Evolutionary conservation across 1,140 invertebrate genomes (phyloP).

Genomic region (Eulimnadia texana): DNA sequence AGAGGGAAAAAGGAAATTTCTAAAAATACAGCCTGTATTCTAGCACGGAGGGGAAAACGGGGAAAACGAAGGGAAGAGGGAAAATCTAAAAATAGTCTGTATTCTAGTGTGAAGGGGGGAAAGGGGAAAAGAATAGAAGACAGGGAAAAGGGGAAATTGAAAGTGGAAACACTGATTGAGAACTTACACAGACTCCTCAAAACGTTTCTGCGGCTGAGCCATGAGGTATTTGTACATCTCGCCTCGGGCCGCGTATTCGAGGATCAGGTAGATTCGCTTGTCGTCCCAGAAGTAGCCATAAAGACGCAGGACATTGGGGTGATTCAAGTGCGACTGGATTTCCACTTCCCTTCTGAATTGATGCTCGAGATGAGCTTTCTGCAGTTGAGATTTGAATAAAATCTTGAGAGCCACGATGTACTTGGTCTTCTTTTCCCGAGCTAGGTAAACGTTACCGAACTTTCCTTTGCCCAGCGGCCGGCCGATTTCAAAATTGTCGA

Average conservation of each 20-base stretch:
- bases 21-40: too few species aligned
- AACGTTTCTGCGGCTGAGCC: conserved; percentile 24
- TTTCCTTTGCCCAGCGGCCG: conserved; percentile 88
- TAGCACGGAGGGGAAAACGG: too few species aligned
- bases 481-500: conserved; percentile 90
- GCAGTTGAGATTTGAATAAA: conserved; percentile 82
- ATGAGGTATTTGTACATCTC: conserved; percentile 41
- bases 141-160: conserved; percentile 5
- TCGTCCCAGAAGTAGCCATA: conserved; percentile 49
- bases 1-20: too few species aligned
- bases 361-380: conserved; percentile 75
- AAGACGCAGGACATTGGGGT: conserved; percentile 44
- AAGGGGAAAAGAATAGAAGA: too few species aligned
- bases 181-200: conserved; percentile 22
- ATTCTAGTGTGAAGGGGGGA: too few species aligned
- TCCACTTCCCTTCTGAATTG: conserved; percentile 86
- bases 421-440: conserved; percentile 79
- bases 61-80: too few species aligned
- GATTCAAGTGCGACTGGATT: conserved; percentile 71
- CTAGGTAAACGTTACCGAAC: conserved; percentile 96
- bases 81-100: too few species aligned
- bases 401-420: conserved; percentile 92
- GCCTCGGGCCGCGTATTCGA: conserved; percentile 46
- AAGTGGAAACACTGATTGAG: conserved; percentile 7
- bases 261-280: conserved; percentile 41